Conservation (phyloP, 2,797 vertebrate genomes). For the Xenentodon cancila region DNA sequence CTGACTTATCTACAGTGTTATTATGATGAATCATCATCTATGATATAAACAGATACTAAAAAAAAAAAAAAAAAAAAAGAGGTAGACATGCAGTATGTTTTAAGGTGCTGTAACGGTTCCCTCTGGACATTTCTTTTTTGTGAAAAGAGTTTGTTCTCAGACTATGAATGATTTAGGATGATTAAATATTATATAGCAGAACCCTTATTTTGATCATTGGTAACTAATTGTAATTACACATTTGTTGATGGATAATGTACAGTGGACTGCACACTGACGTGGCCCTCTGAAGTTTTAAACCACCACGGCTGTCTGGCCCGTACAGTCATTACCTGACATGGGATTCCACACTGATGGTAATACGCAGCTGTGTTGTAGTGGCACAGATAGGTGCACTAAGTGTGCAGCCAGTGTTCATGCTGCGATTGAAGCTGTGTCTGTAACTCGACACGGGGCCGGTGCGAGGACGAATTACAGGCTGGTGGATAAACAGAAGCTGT, state of each 20-base stretch:
- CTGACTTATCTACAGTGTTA: too few relatives aligned
- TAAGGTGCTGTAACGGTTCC: too few relatives aligned
- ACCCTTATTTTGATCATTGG: too few relatives aligned
- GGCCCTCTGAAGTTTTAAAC: conserved; percentile 3
- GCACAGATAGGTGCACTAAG: conserved; percentile 24
- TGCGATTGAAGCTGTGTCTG: conserved; percentile 59
- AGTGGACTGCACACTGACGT: not conserved
- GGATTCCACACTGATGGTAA: conserved; percentile 22
- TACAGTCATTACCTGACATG: conserved; percentile 13
- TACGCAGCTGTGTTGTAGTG: conserved; percentile 35
- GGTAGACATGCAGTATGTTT: too few relatives aligned
- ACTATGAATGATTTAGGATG: too few relatives aligned
- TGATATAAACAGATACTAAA: too few relatives aligned
- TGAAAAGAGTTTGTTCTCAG: too few relatives aligned
- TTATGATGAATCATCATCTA: too few relatives aligned
- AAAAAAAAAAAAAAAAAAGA: too few relatives aligned
- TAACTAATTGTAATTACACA: too few relatives aligned
- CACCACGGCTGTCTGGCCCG: conserved; percentile 23
- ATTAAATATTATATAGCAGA: too few relatives aligned
- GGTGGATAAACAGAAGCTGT: conserved; percentile 70
- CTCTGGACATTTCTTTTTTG: too few relatives aligned
- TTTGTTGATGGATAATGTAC: not conserved
- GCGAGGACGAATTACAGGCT: conserved; percentile 77
- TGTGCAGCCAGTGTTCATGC: conserved; percentile 33
- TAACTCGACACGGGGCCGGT: conserved; percentile 52